Conservation (phyloP, 2,888 invertebrate genomes). For the Acronicta aceris region DNA sequence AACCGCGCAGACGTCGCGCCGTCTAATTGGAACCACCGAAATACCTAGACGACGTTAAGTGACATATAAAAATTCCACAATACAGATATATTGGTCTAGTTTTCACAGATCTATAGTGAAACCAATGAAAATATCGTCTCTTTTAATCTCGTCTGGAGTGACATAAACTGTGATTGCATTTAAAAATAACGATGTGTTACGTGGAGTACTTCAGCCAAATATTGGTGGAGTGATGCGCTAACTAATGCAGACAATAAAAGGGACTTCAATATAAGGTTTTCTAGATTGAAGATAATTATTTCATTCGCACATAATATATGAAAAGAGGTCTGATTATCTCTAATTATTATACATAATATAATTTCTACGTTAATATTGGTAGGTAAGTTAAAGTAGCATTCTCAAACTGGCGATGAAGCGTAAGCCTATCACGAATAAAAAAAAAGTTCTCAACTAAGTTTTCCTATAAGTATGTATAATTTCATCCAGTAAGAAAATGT, state of each 20-base stretch:
- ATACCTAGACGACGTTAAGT: constrained; percentile 78
- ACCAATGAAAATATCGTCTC: constrained; percentile 41
- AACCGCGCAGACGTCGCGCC: constrained; percentile 64
- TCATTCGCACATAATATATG: too few species aligned
- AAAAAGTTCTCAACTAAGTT: too few species aligned
- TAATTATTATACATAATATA: too few species aligned
- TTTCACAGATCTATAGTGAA: constrained; percentile 46
- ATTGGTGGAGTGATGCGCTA: neutral
- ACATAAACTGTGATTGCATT: constrained; percentile 40
- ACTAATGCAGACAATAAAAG: neutral
- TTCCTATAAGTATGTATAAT: too few species aligned
- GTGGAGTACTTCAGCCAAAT: neutral
- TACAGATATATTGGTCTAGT: constrained; percentile 67
- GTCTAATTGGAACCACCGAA: constrained; percentile 75
- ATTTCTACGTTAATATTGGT: too few species aligned
- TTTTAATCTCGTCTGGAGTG: constrained; percentile 39
- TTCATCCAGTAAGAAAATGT: too few species aligned
- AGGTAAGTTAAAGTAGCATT: too few species aligned
- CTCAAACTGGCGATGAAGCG: too few species aligned
- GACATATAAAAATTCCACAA: constrained; percentile 79
- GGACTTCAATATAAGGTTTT: neutral
- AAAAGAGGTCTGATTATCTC: too few species aligned
- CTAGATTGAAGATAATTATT: too few species aligned
- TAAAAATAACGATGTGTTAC: constrained; percentile 28
- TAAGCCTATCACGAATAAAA: too few species aligned